A percentile compares a stretch with the other conserved stretches of the same genome.
Evolutionary conservation across 2,113 vertebrate species (phyloP).

Genomic region (Heterochromis multidens): DNA sequence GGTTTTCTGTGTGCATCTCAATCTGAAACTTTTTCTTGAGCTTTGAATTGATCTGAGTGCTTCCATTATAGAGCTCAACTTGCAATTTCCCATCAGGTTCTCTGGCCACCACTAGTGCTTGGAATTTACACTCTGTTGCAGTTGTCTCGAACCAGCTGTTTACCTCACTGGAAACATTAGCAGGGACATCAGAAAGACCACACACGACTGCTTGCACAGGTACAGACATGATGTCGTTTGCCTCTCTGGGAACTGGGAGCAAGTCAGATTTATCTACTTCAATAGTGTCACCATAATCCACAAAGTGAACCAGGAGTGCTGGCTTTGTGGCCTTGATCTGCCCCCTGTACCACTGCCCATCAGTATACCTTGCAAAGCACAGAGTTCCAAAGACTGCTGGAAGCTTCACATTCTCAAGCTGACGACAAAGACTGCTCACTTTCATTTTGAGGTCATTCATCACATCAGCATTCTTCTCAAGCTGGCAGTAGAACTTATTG

Average conservation of each 20-base stretch:
- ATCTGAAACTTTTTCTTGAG: conserved; percentile 77
- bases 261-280: conserved; percentile 73
- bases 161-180: conserved; percentile 69
- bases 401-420: conserved; percentile 51
- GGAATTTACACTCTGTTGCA: conserved; percentile 74
- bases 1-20: conserved; percentile 20
- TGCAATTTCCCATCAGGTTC: conserved; percentile 83
- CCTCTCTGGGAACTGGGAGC: conserved; percentile 82
- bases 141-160: conserved; percentile 81
- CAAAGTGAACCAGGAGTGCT: conserved; percentile 81
- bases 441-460: conserved; percentile 74
- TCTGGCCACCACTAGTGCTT: conserved; percentile 83
- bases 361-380: conserved; percentile 88
- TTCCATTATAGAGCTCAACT: conserved; percentile 84
- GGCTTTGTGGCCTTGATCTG: conserved; percentile 73
- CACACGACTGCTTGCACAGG: conserved; percentile 90
- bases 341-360: conserved; percentile 88
- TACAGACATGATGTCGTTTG: conserved; percentile 80
- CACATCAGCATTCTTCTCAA: conserved; percentile 75
- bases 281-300: conserved; percentile 90
- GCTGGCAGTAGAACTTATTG: conserved; percentile 86
- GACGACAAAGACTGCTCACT: conserved; percentile 70
- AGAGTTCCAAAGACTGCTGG: conserved; percentile 66
- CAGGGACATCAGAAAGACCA: conserved; percentile 80
- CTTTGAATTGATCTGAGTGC: conserved; percentile 80